Percentiles rank a stretch among this genome's conserved stretches.
phyloP scores from a whole-genome alignment of 1,140 invertebrate species.

The Ladona fulva region DNA sequence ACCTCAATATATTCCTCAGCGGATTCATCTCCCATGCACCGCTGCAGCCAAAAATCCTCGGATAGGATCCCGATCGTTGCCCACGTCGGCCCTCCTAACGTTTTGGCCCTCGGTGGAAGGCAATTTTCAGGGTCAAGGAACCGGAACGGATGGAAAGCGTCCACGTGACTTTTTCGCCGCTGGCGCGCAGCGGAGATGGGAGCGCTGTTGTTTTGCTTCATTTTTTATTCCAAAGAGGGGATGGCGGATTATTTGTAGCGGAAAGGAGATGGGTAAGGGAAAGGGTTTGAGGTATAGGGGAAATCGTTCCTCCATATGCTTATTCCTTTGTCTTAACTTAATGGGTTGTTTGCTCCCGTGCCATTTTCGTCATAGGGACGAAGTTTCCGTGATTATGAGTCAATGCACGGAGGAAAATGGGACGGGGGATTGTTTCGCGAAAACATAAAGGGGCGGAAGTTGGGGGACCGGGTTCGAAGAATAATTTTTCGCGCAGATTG shows the following conservation, averaged over 20 bases:
- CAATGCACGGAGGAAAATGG: background rate
- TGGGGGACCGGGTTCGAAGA: no score
- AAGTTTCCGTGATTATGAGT: background rate
- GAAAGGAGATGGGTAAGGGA: background rate
- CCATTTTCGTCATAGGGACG: background rate
- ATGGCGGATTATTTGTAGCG: background rate
- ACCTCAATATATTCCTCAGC: no score
- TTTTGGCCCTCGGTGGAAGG: background rate
- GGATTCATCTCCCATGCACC: no score
- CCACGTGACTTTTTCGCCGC: background rate
- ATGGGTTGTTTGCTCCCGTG: background rate
- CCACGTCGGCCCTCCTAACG: no score
- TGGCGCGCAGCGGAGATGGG: background rate
- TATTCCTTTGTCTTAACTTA: background rate
- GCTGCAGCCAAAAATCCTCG: no score
- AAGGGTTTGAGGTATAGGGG: background rate
- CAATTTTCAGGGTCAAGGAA: slow-evolving; percentile 9
- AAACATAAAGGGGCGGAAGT: no score
- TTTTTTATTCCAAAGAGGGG: no score
- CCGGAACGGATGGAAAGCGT: background rate
- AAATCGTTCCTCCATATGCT: background rate
- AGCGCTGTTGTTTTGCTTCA: background rate
- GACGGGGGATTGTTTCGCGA: background rate
- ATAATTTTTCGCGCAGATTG: no score
- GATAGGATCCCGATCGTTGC: no score